A percentile compares a stretch with the other conserved stretches of the same genome.
Evolutionary conservation across 2,797 vertebrate species (phyloP).

Genomic region (Ambastaia sidthimunki): DNA sequence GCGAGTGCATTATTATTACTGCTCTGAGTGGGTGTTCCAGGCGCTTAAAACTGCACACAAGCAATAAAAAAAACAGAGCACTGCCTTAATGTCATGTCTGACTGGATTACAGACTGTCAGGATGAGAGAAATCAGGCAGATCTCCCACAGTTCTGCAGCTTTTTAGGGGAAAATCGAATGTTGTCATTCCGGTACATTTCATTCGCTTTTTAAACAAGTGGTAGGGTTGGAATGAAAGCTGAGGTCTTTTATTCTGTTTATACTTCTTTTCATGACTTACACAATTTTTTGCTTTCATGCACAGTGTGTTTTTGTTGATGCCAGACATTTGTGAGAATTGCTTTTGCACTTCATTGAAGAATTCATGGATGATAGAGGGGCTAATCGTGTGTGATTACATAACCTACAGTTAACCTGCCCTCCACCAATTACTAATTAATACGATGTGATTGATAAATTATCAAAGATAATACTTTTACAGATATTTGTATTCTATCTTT

Average conservation of each 20-base stretch:
- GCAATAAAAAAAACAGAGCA: slow-evolving; percentile 35
- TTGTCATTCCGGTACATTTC: background rate
- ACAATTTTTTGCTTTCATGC: background rate
- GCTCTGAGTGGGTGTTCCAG: slow-evolving; percentile 51
- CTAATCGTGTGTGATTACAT: slow-evolving; percentile 12
- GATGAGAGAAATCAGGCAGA: slow-evolving; percentile 49
- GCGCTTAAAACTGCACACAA: slow-evolving; percentile 47
- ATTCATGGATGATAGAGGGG: slow-evolving; percentile 6
- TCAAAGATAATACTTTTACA: no score
- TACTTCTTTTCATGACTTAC: background rate
- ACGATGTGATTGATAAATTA: background rate
- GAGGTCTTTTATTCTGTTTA: background rate
- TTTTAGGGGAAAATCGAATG: slow-evolving; percentile 15
- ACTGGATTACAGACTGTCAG: slow-evolving; percentile 46
- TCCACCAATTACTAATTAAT: slow-evolving; percentile 10
- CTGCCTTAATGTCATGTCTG: slow-evolving; percentile 48
- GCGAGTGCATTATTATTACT: slow-evolving; percentile 56
- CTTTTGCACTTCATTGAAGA: background rate
- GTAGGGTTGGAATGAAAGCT: background rate
- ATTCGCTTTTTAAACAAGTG: background rate
- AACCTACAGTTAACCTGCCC: slow-evolving; percentile 19
- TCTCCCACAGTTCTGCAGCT: background rate
- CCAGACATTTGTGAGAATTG: background rate
- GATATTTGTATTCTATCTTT: background rate
- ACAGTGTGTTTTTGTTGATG: slow-evolving; percentile 6